A percentile compares a stretch with the other conserved stretches of the same genome.
phyloP scores from a whole-genome alignment of 2,888 invertebrate genomes.

The Exocentrus adspersus region DNA sequence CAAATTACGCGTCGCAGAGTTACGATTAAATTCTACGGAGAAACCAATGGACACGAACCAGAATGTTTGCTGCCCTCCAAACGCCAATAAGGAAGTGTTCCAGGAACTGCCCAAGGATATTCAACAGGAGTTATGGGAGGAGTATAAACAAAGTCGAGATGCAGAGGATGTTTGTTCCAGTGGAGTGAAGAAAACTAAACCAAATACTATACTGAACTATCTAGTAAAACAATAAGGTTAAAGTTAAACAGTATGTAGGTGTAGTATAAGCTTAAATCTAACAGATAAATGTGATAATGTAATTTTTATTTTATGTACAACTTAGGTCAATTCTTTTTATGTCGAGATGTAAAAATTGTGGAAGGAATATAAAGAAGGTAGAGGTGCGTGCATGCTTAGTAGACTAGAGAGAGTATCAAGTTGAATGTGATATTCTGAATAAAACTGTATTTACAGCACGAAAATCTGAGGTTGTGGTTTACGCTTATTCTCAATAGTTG shows the following conservation, averaged over 20 bases:
- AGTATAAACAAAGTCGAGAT: constrained; percentile 66
- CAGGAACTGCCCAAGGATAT: constrained; percentile 76
- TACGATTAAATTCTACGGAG: constrained; percentile 68
- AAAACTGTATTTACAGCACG: no score
- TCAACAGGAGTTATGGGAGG: constrained; percentile 77
- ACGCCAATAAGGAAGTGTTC: constrained; percentile 76
- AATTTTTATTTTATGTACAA: neutral
- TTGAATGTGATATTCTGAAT: no score
- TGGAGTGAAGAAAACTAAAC: constrained; percentile 68
- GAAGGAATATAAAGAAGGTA: neutral
- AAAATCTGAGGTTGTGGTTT: no score
- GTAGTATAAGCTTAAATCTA: neutral
- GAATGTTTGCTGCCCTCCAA: constrained; percentile 68
- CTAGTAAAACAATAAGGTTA: constrained; percentile 65
- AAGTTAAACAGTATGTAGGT: neutral
- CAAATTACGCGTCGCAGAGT: constrained; percentile 74
- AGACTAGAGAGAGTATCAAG: no score
- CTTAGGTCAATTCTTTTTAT: no score
- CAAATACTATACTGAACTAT: constrained; percentile 75
- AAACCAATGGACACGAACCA: constrained; percentile 28
- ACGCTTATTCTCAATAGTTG: no score
- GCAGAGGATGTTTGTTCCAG: constrained; percentile 54
- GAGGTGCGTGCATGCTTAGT: neutral
- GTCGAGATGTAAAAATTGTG: neutral
- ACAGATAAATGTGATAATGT: constrained; percentile 3